A percentile compares a stretch with the other conserved stretches of the same genome.
These are phyloP conservation scores for Cerastoderma edule DNA, from an alignment of 2,888 invertebrate genomes.

Conservation along the genomic window DNA sequence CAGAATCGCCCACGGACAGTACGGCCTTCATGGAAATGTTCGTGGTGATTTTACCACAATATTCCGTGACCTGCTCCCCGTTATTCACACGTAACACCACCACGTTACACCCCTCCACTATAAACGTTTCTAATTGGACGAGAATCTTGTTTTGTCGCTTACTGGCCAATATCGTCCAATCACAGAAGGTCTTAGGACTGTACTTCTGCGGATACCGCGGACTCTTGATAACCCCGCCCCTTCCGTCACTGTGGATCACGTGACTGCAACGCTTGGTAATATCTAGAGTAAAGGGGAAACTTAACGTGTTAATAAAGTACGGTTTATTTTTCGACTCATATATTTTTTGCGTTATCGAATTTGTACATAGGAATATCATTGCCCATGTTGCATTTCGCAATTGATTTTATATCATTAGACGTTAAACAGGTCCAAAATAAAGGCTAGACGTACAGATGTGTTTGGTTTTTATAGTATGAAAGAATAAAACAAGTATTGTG, in stretches of 20 bases:
- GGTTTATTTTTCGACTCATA: background rate
- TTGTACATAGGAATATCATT: too few species aligned
- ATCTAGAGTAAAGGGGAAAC: constrained; percentile 85
- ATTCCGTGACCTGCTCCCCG: constrained; percentile 60
- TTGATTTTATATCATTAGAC: too few species aligned
- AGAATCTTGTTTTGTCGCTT: constrained; percentile 92
- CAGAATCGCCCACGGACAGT: constrained; percentile 86
- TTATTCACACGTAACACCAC: constrained; percentile 78
- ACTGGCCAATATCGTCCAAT: constrained; percentile 97
- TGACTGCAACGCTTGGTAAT: constrained; percentile 90
- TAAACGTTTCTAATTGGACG: constrained; percentile 95
- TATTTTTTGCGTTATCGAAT: background rate
- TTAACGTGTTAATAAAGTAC: constrained; percentile 43
- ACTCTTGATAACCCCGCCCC: constrained; percentile 90
- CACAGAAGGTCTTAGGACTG: constrained; percentile 90
- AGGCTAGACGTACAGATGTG: too few species aligned
- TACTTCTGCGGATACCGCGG: constrained; percentile 96
- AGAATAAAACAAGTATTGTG: too few species aligned
- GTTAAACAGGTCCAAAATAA: too few species aligned
- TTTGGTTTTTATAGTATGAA: too few species aligned
- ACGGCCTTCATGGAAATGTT: constrained; percentile 83
- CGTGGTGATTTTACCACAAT: constrained; percentile 84
- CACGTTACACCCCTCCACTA: constrained; percentile 91
- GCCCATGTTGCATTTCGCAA: too few species aligned
- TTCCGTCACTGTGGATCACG: constrained; percentile 87